Evolutionary conservation across 1,140 invertebrate species (phyloP).

Genomic region (Battus philenor): DNA sequence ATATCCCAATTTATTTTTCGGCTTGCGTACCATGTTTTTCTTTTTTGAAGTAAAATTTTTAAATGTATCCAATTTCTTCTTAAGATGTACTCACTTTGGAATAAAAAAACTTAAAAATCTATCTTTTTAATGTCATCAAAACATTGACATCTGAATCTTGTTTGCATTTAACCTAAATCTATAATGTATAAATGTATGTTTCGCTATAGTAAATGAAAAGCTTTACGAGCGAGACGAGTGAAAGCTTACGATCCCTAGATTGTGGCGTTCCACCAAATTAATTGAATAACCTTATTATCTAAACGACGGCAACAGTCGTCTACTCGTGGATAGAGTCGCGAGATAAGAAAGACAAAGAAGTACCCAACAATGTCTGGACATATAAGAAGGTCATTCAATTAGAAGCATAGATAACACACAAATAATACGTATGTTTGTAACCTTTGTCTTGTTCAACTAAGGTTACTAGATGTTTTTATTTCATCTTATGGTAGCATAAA

Average conservation of each 20-base stretch:
- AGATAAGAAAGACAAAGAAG: constrained; percentile 8
- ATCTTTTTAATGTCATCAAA: too few relatives aligned
- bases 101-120: too few relatives aligned
- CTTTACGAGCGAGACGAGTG: constrained; percentile 5
- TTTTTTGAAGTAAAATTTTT: too few relatives aligned
- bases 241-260: constrained; percentile 15
- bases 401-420: constrained; percentile 9
- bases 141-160: too few relatives aligned
- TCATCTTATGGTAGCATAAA: too few relatives aligned
- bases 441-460: background rate
- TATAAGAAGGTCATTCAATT: constrained; percentile 9
- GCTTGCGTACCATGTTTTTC: too few relatives aligned
- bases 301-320: constrained; percentile 5
- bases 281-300: constrained; percentile 18
- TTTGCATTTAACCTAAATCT: too few relatives aligned
- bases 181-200: too few relatives aligned
- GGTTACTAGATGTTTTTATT: too few relatives aligned
- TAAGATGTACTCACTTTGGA: too few relatives aligned
- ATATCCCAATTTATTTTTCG: too few relatives aligned
- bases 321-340: constrained; percentile 5
- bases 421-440: background rate
- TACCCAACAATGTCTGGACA: background rate
- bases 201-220: constrained; percentile 7
- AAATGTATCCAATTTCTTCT: too few relatives aligned
- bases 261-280: constrained; percentile 14